Base-by-base conservation (phyloP, 2,113 vertebrate genomes). In the Alethe diademata region DNA sequence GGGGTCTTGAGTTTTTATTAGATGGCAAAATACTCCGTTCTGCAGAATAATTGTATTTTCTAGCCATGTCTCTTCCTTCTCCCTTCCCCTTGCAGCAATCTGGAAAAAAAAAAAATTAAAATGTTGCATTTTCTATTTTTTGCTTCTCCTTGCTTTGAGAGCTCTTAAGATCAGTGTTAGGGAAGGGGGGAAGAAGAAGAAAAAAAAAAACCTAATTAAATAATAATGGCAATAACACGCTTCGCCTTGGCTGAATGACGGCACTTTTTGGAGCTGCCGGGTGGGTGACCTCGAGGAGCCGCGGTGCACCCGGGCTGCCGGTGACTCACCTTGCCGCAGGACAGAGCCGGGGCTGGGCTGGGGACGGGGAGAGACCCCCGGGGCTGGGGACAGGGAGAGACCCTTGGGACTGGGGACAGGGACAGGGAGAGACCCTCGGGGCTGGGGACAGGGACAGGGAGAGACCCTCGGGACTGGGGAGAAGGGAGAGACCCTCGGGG, bases 301-400 rank as follows among this genome's bases (percentile, higher is more conserved):
- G 53, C 8, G 73, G 5, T 48, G 90, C 17, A 1, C 62, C 73
- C 89, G 22, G 81, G 79, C 88, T 92, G 90, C 56, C 5, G 20
- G 80, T 61, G 92, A 92, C 90, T 96, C 94, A 96, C 95, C 95
- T 97, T 97, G 95, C 94, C 94, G 93, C 85, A 92, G 90, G 70
- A 86, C 81, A 5, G 25, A 86, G 90, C 65, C 5, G 3, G 6
- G 57, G 51, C 53, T 43, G 19, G 8, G n/a, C 25, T 47, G 47
- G 47, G 28, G 35, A 8, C 18, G 22, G 45, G 15, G 45, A 47
- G 43, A 45, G 43, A 45, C 43, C 43, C 43, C 8, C 43, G 43
- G 18, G 9, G 25, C 16, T 48, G 47, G 47, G 18, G 24, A 23
- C 26, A 26, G 2, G 31, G 20, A 15, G 20, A n/a, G 33, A 67